Base-by-base conservation (phyloP, 1,140 invertebrate species). In the Halotydeus destructor region DNA sequence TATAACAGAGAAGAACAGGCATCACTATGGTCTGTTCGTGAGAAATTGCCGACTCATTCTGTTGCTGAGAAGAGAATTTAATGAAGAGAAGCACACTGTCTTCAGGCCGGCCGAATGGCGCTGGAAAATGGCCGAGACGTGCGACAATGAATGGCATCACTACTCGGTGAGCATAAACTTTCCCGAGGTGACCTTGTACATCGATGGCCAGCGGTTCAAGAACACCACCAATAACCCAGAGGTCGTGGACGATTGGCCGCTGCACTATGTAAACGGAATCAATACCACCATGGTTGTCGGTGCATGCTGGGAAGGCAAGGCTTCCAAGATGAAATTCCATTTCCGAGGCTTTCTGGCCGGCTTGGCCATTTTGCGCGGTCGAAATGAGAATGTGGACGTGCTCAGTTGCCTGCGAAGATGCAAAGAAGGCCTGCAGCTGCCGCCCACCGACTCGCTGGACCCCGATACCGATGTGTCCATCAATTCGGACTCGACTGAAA, bases 161-260 rank as follows among this genome's bases (percentile, higher is more conserved):
- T 98, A 89, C 64, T 79, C 86, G 0, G 67, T 97, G 18, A 85
- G 81, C 54, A 78, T 96, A 3, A 58, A 64, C 35, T 84, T 88
- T 66, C 78, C 84, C 0, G 78, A 81, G 50, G 79, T 65, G 44
- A 73, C 73, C 43, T 62, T 94, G 21, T 86, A 72, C 57, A 72
- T 94, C 45, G 91, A 97, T 62, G 91, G 91, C 0, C 73, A 78
- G 54, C 60, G 75, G 14, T 79, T 80, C 62, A 67, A 74, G 4
- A 67, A 70, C 37, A 76, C 81, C 50, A 74, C 77, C 56, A 75
- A 76, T 48, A 89, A 88, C 53, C 83, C 86, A 0, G 89, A 97
- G 60, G 82, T 97, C 23, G 86, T 98, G 55, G 91, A 98, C 60
- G 93, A 98, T 61, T 98, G 91, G 91, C 89, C 93, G n/a, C 65